Base-by-base conservation (phyloP, 2,797 vertebrate species). In the Sphaeramia orbicularis region DNA sequence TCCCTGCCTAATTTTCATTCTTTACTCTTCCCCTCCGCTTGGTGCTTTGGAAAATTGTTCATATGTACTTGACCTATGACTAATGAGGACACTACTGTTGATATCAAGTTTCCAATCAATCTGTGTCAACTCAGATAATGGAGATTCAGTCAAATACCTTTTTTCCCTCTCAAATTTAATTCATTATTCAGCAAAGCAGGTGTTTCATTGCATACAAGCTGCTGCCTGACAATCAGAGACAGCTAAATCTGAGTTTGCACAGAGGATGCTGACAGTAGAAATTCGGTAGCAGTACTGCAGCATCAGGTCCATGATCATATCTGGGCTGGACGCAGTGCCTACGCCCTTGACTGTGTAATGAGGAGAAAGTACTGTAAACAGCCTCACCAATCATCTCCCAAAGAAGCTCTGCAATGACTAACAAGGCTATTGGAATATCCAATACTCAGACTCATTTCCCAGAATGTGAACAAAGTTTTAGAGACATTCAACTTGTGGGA, bases 321-420 rank as follows among this genome's bases (percentile, higher is more conserved):
- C 37, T 76, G 59, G n/a, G 47, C 47, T 15, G n/a, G 61, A 59
- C 12, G 36, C 43, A 55, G n/a, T 30, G 49, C 18, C 40, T 14
- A 5, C 69, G 43, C 11, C 60, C 65, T 77, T 55, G 68, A 42
- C 55, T 51, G 38, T 48, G 71, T 85, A 78, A 81, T 76, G 71
- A 78, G 54, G 50, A 55, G 60, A 45, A 65, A 74, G 58, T 30
- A 47, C 35, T 64, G 45, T 71, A 51, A 79, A 79, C 18, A 51
- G 36, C 59, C 50, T 55, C 15, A 3, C 62, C 69, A 74, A 77
- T 82, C 71, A 79, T 51, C 50, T 62, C 55, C 36, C 24, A 16
- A 30, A 52, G 57, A 45, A 56, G 15, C 41, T 59, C 41, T 40
- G 32, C 11, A 50, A 36, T 16, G 19, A 57, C 36, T 40, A 59